phyloP scores from a whole-genome alignment of 2,888 invertebrate species.

The Pristionchus mayeri region DNA sequence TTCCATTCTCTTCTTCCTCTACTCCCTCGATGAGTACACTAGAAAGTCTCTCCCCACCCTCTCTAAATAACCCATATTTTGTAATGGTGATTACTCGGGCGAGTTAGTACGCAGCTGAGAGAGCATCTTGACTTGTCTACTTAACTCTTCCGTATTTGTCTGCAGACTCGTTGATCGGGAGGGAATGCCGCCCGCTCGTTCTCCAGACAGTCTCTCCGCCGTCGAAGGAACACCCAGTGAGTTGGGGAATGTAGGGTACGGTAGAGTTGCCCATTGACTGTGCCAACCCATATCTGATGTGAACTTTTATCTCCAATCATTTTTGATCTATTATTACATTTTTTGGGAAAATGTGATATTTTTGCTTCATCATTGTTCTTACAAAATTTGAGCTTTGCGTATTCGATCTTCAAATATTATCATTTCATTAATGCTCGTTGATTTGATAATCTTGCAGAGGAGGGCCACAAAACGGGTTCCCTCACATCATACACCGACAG shows the following conservation, averaged over 20 bases:
- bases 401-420: too few relatives aligned
- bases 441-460: neutral
- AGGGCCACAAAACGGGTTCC: neutral
- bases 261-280: too few relatives aligned
- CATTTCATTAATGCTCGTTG: too few relatives aligned
- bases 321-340: neutral
- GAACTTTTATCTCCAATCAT: neutral
- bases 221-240: constrained; percentile 9
- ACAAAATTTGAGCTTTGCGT: too few relatives aligned
- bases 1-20: too few relatives aligned
- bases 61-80: too few relatives aligned
- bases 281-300: too few relatives aligned
- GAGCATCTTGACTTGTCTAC: neutral
- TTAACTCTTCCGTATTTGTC: neutral
- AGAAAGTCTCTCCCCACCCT: too few relatives aligned
- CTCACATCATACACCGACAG: constrained; percentile 13
- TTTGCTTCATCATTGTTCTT: neutral
- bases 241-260: too few relatives aligned
- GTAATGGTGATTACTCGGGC: too few relatives aligned
- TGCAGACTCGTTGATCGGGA: neutral
- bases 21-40: too few relatives aligned
- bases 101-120: neutral
- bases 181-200: neutral
- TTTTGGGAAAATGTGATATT: too few relatives aligned
- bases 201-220: neutral